These are phyloP conservation scores for Philaethria dido DNA, from an alignment of 2,888 invertebrate genomes.

Conservation along the genomic window DNA sequence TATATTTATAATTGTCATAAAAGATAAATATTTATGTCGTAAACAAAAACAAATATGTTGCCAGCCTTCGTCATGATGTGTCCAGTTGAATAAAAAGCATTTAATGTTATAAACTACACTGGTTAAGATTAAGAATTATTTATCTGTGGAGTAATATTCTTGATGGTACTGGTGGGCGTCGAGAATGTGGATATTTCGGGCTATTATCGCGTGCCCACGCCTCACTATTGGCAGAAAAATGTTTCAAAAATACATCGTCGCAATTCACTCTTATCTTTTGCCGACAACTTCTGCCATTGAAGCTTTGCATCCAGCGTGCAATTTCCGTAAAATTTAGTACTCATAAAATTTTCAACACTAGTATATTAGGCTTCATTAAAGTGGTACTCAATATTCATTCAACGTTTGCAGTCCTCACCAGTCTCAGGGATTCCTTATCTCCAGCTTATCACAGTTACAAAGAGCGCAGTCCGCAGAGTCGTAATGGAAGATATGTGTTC, in stretches of 20 bases:
- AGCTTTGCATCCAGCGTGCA: slow-evolving; percentile 40
- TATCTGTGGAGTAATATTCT: slow-evolving; percentile 69
- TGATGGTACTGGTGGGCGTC: slow-evolving; percentile 68
- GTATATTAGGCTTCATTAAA: slow-evolving; percentile 28
- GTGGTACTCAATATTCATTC: slow-evolving; percentile 31
- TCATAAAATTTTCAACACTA: slow-evolving; percentile 19
- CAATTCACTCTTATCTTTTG: slow-evolving; percentile 61
- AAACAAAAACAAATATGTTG: neutral
- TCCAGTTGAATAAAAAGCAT: neutral
- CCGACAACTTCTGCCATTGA: slow-evolving; percentile 59
- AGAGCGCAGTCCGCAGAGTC: slow-evolving; percentile 69
- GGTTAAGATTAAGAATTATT: slow-evolving; percentile 58
- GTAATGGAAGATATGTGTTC: slow-evolving; percentile 81
- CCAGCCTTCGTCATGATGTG: neutral
- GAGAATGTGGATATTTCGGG: slow-evolving; percentile 75
- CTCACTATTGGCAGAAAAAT: slow-evolving; percentile 74
- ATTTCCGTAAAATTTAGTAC: slow-evolving; percentile 15
- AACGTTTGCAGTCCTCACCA: slow-evolving; percentile 50
- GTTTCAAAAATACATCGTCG: slow-evolving; percentile 72
- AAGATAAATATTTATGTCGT: neutral
- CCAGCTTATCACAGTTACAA: slow-evolving; percentile 70
- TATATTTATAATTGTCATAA: neutral
- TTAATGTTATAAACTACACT: slow-evolving; percentile 29
- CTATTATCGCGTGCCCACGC: slow-evolving; percentile 76
- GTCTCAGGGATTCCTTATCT: slow-evolving; percentile 58